phyloP scores from a whole-genome alignment of 2,888 invertebrate genomes.

The Mayetiola destructor region DNA sequence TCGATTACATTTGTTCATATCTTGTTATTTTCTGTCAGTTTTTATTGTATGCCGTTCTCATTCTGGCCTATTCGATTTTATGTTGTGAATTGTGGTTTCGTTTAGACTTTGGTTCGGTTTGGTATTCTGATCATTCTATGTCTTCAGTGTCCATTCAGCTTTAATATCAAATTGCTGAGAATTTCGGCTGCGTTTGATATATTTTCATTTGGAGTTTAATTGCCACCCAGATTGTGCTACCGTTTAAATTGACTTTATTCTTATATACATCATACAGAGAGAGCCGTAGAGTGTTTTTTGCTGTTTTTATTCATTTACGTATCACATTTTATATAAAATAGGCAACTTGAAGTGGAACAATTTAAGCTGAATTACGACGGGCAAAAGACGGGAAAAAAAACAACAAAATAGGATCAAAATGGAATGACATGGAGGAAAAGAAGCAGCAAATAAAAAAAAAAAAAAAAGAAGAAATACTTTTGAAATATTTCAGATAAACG shows the following conservation, averaged over 20 bases:
- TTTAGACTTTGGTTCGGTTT: not conserved
- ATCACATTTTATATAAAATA: no score
- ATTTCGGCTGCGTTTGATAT: constrained; percentile 9
- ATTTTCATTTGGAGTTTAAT: constrained; percentile 16
- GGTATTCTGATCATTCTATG: not conserved
- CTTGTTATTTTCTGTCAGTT: not conserved
- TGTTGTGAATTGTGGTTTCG: not conserved
- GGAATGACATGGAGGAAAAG: no score
- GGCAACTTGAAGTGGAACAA: no score
- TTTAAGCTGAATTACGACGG: no score
- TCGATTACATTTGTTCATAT: not conserved
- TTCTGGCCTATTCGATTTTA: not conserved
- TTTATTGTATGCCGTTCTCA: not conserved
- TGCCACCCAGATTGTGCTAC: constrained; percentile 17
- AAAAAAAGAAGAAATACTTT: no score
- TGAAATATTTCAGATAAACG: no score
- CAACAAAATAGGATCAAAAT: no score
- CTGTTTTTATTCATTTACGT: no score
- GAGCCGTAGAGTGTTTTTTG: no score
- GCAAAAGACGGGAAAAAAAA: no score
- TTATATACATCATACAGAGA: no score
- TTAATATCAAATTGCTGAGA: constrained; percentile 6
- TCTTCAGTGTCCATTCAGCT: not conserved
- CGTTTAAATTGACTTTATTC: constrained; percentile 13
- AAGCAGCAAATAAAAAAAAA: no score